Evolutionary conservation across 2,113 vertebrate species (phyloP), one percentile per base, ranked within the genome.

Genomic region (Nettapus auritus): DNA sequence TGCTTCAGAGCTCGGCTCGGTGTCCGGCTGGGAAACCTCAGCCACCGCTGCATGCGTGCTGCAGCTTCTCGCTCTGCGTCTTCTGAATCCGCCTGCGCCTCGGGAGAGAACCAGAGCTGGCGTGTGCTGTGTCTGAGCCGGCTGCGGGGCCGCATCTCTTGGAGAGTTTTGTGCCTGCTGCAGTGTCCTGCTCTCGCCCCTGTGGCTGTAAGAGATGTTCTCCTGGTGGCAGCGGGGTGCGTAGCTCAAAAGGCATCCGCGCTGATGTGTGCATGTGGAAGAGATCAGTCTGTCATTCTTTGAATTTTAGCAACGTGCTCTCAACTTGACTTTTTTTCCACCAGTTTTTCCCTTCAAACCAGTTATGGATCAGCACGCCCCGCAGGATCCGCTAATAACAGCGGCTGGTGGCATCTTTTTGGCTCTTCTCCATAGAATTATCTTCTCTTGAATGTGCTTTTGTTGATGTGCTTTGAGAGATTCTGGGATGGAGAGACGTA

Each of bases 221-320:
- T 63, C 34, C 55, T 57, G 53, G n/a, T 59, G 62, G 59, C 29
- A 78, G 40, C 4, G 3, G 33, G 3, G 9, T 48, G 8, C 42
- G 81, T 42, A 18, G 18, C 36, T 81, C 4, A 1, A 1, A 48
- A 28, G 52, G 36, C 34, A 13, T 63, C 50, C 2, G 1, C 13
- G 4, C 36, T 62, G 2, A 1, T 53, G 64, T 0, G 0, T 6
- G 0, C 15, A 11, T 18, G 8, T 3, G 5, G 46, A 13, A 26
- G 59, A 76, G 22, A 31, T 23, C 29, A 18, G 4, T 22, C 33
- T 4, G 11, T 60, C 19, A 14, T 60, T 28, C 40, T 34, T 48
- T 31, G n/a, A 16, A 8, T 76, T 60, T 46, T 28, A 28, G 33
- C 44, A 11, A 4, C 36, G 14, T 38, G 42, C 59, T 28, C 9